phyloP scores from a whole-genome alignment of 2,113 vertebrate genomes.

The Cynoglossus semilaevis region DNA sequence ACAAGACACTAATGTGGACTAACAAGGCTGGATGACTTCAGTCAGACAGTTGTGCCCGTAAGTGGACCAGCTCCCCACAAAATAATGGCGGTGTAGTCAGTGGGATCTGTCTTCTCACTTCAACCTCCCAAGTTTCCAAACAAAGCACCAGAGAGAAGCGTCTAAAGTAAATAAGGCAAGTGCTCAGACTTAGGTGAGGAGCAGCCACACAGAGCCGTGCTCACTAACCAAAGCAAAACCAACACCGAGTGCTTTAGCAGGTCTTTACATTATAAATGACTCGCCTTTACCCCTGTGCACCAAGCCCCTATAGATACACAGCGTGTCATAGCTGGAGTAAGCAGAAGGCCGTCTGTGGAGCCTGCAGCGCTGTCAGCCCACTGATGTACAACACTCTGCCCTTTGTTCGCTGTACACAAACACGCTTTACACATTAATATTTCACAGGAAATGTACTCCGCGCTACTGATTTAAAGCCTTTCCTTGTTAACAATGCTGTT shows the following conservation, averaged over 20 bases:
- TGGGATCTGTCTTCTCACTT: conserved; percentile 46
- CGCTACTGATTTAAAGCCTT: conserved; percentile 79
- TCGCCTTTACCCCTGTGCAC: conserved; percentile 44
- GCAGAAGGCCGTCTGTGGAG: conserved; percentile 57
- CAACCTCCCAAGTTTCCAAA: conserved; percentile 19
- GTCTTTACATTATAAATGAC: conserved; percentile 78
- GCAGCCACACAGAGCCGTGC: conserved; percentile 58
- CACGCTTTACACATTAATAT: conserved; percentile 81
- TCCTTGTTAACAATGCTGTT: conserved; percentile 78
- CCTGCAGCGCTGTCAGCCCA: conserved; percentile 70
- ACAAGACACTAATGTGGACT: conserved; percentile 58
- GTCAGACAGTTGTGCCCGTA: conserved; percentile 41
- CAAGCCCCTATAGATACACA: conserved; percentile 50
- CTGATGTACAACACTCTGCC: conserved; percentile 78
- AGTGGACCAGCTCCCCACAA: conserved; percentile 38
- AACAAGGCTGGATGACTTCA: conserved; percentile 45
- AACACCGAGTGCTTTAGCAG: conserved; percentile 65
- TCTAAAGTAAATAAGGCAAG: conserved; percentile 69
- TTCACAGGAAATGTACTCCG: conserved; percentile 75
- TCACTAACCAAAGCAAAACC: conserved; percentile 62
- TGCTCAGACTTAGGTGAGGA: conserved; percentile 49
- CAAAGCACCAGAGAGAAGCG: conserved; percentile 56
- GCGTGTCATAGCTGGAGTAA: conserved; percentile 63
- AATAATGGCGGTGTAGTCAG: conserved; percentile 44
- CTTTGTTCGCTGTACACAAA: conserved; percentile 77